Conservation (phyloP, 2,888 invertebrate species). For the Drosophila monieri region DNA sequence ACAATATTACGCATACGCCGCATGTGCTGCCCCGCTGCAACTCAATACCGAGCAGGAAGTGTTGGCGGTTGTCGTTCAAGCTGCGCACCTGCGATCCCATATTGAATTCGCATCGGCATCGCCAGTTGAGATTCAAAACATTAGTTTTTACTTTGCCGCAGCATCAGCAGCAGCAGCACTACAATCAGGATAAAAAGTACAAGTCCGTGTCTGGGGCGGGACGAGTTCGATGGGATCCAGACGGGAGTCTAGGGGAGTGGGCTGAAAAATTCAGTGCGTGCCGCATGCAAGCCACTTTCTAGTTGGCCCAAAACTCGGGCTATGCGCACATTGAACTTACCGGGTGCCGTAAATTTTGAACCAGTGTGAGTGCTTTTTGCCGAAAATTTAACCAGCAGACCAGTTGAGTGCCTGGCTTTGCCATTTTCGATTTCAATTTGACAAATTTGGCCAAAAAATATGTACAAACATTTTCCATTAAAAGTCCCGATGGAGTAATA, state of each 20-base stretch:
- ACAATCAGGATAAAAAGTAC: conserved; percentile 72
- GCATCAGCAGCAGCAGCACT: conserved; percentile 15
- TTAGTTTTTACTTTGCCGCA: conserved; percentile 44
- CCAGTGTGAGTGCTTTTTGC: conserved; percentile 11
- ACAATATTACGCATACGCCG: conserved; percentile 73
- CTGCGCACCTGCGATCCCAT: conserved; percentile 62
- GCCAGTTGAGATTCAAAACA: conserved; percentile 39
- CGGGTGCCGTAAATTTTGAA: conserved; percentile 57
- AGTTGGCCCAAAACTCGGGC: conserved; percentile 66
- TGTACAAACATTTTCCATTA: conserved; percentile 10
- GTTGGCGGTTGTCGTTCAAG: conserved; percentile 30
- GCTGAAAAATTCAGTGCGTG: conserved; percentile 55
- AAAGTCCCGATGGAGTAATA: not conserved
- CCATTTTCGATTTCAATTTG: conserved; percentile 68
- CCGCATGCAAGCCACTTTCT: conserved; percentile 72
- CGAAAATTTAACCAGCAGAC: conserved; percentile 48
- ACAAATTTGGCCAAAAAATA: conserved; percentile 58
- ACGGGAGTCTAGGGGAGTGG: conserved; percentile 4
- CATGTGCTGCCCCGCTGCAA: conserved; percentile 30
- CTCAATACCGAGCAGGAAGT: conserved; percentile 67
- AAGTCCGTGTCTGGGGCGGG: conserved; percentile 46
- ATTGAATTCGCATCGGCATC: conserved; percentile 33
- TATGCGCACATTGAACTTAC: conserved; percentile 74
- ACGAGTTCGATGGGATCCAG: conserved; percentile 14
- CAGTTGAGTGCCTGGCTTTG: conserved; percentile 63